Evolutionary conservation across 2,113 vertebrate genomes (phyloP).

Genomic region (Neopipo cinnamomea): DNA sequence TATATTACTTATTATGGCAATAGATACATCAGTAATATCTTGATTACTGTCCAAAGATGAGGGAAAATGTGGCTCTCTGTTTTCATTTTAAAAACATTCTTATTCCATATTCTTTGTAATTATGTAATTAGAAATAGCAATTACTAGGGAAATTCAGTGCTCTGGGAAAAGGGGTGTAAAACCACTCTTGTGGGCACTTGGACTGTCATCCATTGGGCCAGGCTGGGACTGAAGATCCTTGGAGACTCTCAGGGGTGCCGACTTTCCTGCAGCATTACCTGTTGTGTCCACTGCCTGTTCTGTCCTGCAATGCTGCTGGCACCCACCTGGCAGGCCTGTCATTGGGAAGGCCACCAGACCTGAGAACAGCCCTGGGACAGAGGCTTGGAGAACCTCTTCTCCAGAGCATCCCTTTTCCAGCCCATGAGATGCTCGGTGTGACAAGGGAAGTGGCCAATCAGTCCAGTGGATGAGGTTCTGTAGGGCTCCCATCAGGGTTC

Average conservation of each 20-base stretch:
- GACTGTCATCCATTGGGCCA: background rate
- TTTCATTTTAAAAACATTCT: background rate
- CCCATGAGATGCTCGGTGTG: background rate
- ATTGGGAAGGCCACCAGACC: background rate
- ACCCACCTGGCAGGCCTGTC: background rate
- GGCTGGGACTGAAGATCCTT: too few relatives aligned
- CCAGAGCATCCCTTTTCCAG: background rate
- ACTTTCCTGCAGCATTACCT: background rate
- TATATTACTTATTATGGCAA: background rate
- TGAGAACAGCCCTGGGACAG: background rate
- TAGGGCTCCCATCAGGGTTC: background rate
- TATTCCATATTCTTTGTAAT: background rate
- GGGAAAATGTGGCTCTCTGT: background rate
- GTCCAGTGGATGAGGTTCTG: background rate
- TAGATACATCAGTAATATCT: background rate
- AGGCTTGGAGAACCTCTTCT: background rate
- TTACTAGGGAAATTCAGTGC: background rate
- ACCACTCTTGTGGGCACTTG: background rate
- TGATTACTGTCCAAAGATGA: background rate
- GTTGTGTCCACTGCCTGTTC: background rate
- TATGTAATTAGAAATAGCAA: background rate
- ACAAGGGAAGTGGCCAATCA: background rate
- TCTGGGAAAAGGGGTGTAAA: background rate
- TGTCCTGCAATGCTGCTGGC: background rate
- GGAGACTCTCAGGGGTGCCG: rapidly evolving